phyloP scores from a whole-genome alignment of 2,113 vertebrate genomes.

The Psittacus erithacus region DNA sequence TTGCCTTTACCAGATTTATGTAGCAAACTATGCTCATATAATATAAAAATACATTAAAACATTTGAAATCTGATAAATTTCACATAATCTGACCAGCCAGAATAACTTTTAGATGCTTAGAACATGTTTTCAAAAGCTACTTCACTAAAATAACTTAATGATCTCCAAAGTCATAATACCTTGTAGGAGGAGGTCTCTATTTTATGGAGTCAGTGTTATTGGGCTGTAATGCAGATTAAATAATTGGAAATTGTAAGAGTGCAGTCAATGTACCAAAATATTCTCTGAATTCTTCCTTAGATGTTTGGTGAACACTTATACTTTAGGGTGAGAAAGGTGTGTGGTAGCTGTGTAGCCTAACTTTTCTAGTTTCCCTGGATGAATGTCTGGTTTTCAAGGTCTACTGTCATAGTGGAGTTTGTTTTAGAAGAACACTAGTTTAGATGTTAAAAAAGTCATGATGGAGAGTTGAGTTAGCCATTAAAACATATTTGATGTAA shows the following conservation, averaged over 20 bases:
- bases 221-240: not conserved
- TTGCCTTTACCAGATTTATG: not conserved
- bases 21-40: not conserved
- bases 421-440: not conserved
- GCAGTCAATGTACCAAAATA: not conserved
- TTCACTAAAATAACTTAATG: not conserved
- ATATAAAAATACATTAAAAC: not conserved
- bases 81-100: not conserved
- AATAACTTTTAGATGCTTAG: not conserved
- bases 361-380: not conserved
- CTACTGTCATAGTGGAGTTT: not conserved
- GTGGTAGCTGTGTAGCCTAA: not conserved
- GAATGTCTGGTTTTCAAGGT: not conserved
- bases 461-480: not conserved
- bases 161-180: accelerated
- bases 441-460: not conserved
- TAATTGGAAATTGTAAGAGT: not conserved
- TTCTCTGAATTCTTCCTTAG: not conserved
- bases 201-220: not conserved
- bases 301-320: not conserved
- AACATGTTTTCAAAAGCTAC: not conserved
- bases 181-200: not conserved
- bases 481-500: not conserved
- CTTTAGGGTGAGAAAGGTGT: not conserved
- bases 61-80: not conserved